Base-by-base conservation (phyloP, 2,888 invertebrate genomes). In the Toxonevra muliebris region DNA sequence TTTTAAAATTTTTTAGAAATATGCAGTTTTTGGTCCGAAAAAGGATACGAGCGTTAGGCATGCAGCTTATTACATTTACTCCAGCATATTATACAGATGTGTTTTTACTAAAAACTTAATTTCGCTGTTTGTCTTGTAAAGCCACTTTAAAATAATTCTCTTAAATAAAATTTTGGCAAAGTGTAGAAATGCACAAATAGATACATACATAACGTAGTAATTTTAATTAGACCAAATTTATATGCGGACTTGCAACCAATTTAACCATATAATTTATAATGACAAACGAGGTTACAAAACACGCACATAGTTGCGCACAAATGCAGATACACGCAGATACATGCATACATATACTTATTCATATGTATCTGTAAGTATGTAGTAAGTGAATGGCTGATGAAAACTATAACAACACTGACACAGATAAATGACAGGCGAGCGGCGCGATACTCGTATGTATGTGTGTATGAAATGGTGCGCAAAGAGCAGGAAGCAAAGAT, bases 211-310 rank as follows among this genome's bases (percentile, higher is more conserved):
- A 64, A 30, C 15, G 45, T 12, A 12, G 55, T 54, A 65, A 59
- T 60, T 59, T 65, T 60, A 65, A 65, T 65, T 59, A 53, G 59
- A 53, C 52, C 53, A 45, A 66, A 19, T 57, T 57, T 15, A 48
- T 19, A 57, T 57, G 30, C 45, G 43, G 40, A 40, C 54, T 68
- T 59, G 73, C 73, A 72, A 73, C 78, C 75, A 79, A 78, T 78
- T n/a, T 75, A 77, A 77, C 76, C 78, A 72, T 73, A 76, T 76
- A 79, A 79, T 79, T 79, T 76, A 77, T 75, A 78, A 77, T 76
- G 77, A 77, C 76, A 78, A 76, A 79, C 76, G 78, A 77, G 76
- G 74, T 69, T 73, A 64, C 66, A 19, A 20, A 41, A 54, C 65
- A 54, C 19, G 42, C n/a, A 55, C 45, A 42, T 40, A 40, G 20